A percentile compares a stretch with the other conserved stretches of the same genome.
phyloP scores from a whole-genome alignment of 1,140 invertebrate species.

The Tetramorium alpestre region DNA sequence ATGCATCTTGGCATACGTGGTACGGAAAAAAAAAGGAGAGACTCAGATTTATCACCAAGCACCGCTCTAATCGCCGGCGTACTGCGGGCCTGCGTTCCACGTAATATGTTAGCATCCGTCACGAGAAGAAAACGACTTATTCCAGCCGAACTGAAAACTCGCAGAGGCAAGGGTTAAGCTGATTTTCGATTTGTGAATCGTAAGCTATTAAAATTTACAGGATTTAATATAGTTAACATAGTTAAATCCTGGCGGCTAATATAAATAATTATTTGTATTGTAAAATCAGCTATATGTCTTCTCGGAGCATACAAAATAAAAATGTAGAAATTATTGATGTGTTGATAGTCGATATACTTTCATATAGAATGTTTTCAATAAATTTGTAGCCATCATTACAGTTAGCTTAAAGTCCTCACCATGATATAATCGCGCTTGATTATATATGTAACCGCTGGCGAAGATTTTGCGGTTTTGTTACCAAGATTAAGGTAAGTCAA shows the following conservation, averaged over 20 bases:
- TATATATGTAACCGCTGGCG: not conserved
- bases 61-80: conserved; percentile 28
- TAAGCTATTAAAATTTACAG: conserved; percentile 18
- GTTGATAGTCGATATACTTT: not conserved
- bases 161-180: conserved; percentile 8
- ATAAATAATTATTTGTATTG: conserved; percentile 9
- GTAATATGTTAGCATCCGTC: conserved; percentile 34
- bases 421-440: conserved; percentile 1
- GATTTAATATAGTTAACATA: not conserved
- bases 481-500: not conserved
- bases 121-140: conserved; percentile 38
- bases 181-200: conserved; percentile 4
- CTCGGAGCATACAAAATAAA: not conserved
- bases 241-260: too few species aligned
- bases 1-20: conserved; percentile 2
- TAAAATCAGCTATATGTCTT: not conserved
- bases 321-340: not conserved
- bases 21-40: conserved; percentile 24
- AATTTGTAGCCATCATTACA: conserved; percentile 40
- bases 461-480: conserved; percentile 27
- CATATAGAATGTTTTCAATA: conserved; percentile 12
- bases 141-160: conserved; percentile 9
- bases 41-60: conserved; percentile 62
- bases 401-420: not conserved
- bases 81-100: not conserved